Evolutionary conservation across 2,888 invertebrate genomes (phyloP).

Genomic region (Amphipyra berbera): DNA sequence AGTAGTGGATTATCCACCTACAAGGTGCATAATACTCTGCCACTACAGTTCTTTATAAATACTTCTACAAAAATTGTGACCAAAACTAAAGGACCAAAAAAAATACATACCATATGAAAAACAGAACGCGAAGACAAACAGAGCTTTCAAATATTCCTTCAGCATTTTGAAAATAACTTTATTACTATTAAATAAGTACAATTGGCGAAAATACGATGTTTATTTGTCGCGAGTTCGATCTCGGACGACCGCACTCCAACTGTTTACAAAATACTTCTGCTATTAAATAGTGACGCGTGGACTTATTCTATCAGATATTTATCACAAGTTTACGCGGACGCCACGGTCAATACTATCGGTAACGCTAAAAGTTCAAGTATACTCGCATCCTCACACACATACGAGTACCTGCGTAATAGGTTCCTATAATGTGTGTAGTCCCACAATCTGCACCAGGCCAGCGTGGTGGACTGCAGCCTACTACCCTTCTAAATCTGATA

Average conservation of each 20-base stretch:
- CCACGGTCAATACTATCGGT: slow-evolving; percentile 11
- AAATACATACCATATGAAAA: slow-evolving; percentile 46
- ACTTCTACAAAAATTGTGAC: too few species aligned
- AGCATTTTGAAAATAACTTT: slow-evolving; percentile 37
- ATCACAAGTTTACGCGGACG: slow-evolving; percentile 30
- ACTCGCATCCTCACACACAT: background rate
- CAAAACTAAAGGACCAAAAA: background rate
- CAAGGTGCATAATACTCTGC: too few species aligned
- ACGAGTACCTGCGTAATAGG: too few species aligned
- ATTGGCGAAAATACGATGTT: slow-evolving; percentile 1
- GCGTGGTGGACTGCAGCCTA: too few species aligned
- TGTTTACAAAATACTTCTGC: slow-evolving; percentile 58
- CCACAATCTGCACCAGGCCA: too few species aligned
- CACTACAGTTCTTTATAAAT: too few species aligned
- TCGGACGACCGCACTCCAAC: slow-evolving; percentile 51
- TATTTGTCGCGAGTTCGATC: slow-evolving; percentile 46
- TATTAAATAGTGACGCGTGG: slow-evolving; percentile 30
- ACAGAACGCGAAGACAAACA: slow-evolving; percentile 33
- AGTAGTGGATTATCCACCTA: too few species aligned
- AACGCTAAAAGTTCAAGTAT: background rate
- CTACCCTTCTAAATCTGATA: too few species aligned
- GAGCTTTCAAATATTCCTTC: slow-evolving; percentile 18
- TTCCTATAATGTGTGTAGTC: too few species aligned
- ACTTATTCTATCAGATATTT: slow-evolving; percentile 42
- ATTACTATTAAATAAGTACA: background rate